A percentile compares a stretch with the other conserved stretches of the same genome.
These are phyloP conservation scores for Labeo calbasu DNA, from an alignment of 2,797 vertebrate species.

Conservation along the genomic window DNA sequence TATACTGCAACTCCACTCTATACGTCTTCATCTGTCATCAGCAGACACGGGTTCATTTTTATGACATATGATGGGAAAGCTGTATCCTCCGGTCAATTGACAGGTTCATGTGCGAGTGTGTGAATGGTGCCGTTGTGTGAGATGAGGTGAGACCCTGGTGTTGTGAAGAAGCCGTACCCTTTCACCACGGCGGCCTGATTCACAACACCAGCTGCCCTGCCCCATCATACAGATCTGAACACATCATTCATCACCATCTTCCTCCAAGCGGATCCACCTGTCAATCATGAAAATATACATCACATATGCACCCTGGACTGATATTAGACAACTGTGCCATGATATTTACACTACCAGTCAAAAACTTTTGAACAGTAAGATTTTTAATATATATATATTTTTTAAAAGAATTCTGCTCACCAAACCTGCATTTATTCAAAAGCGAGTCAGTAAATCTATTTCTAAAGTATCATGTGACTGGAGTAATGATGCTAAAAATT, in stretches of 20 bases:
- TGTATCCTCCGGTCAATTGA: not conserved
- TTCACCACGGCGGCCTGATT: constrained; percentile 94
- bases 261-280: constrained; percentile 41
- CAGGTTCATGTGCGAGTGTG: constrained; percentile 3
- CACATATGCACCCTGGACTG: not conserved
- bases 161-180: constrained; percentile 98
- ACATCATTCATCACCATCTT: constrained; percentile 11
- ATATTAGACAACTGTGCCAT: not conserved
- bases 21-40: constrained; percentile 1
- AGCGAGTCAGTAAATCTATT: too few species aligned
- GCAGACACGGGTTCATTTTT: not conserved
- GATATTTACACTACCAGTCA: not conserved
- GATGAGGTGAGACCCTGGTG: constrained; percentile 91
- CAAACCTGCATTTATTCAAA: too few species aligned
- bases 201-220: constrained; percentile 99
- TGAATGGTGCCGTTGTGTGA: constrained; percentile 45
- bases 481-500: too few species aligned
- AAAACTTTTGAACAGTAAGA: too few species aligned
- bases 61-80: not conserved
- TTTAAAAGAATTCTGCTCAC: too few species aligned
- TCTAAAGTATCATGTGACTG: too few species aligned
- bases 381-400: too few species aligned
- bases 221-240: constrained; percentile 69
- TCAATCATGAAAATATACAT: constrained; percentile 31
- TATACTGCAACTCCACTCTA: not conserved